Percentiles rank a stretch among this genome's conserved stretches.
Conservation (phyloP, 2,888 invertebrate genomes). For the Macroteleia sp. region DNA sequence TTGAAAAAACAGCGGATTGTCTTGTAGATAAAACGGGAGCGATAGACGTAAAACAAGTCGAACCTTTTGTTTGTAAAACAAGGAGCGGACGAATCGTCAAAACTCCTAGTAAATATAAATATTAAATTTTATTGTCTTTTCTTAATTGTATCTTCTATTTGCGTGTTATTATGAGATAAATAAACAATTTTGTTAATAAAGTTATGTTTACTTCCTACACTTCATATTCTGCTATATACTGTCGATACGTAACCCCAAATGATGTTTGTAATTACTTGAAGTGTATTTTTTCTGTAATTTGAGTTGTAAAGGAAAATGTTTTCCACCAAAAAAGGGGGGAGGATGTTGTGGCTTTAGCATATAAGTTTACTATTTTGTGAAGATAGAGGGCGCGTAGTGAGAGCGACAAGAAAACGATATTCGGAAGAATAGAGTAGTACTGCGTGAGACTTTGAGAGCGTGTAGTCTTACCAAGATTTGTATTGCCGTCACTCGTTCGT, state of each 20-base stretch:
- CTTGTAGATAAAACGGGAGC: background rate
- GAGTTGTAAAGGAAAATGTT: constrained; percentile 4
- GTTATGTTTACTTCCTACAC: background rate
- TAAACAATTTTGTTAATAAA: background rate
- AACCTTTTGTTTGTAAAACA: constrained; percentile 1
- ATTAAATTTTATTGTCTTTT: background rate
- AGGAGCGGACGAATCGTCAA: constrained; percentile 1
- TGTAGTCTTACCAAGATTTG: background rate
- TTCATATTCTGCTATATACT: background rate
- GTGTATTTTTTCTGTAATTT: background rate
- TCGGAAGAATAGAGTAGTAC: background rate
- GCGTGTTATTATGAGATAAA: background rate
- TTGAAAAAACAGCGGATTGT: background rate
- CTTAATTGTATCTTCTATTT: background rate
- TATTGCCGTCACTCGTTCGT: background rate
- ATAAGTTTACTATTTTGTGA: background rate
- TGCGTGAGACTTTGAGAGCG: background rate
- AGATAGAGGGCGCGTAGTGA: background rate
- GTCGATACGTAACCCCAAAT: background rate
- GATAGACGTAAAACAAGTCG: background rate
- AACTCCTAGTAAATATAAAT: constrained; percentile 1
- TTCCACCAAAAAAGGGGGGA: constrained; percentile 1
- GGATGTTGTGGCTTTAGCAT: background rate
- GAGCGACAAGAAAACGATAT: background rate
- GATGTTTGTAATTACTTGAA: constrained; percentile 1